These are phyloP conservation scores for Neosilurus mollespiculum DNA, from an alignment of 2,797 vertebrate genomes.

Conservation along the genomic window DNA sequence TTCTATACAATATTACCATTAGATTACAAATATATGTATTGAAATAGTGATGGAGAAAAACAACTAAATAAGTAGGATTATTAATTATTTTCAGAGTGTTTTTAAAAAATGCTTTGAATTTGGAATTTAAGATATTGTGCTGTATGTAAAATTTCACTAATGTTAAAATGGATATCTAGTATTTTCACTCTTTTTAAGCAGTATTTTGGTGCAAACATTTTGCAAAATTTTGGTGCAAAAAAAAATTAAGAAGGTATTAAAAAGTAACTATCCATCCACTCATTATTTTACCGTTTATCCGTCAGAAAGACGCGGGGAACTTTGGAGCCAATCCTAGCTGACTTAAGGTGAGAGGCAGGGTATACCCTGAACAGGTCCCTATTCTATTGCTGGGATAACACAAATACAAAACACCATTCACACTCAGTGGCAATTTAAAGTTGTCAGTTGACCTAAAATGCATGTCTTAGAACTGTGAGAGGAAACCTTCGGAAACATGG, in stretches of 20 bases:
- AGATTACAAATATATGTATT: neutral
- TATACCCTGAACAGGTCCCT: too few relatives aligned
- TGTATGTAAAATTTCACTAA: neutral
- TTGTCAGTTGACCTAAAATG: too few relatives aligned
- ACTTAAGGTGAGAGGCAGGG: too few relatives aligned
- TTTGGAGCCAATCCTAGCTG: too few relatives aligned
- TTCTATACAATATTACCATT: neutral
- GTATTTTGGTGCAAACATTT: neutral
- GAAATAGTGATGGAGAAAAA: neutral
- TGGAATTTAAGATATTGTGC: neutral
- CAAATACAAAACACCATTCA: too few relatives aligned
- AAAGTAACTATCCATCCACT: too few relatives aligned
- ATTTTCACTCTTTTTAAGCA: neutral
- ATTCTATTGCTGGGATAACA: too few relatives aligned
- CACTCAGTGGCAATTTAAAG: too few relatives aligned
- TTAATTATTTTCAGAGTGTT: neutral
- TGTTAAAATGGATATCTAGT: neutral
- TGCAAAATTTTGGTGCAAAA: neutral
- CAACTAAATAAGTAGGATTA: neutral
- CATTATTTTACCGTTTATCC: too few relatives aligned
- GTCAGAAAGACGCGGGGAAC: too few relatives aligned
- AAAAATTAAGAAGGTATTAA: neutral
- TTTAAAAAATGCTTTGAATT: neutral
- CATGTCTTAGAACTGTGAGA: too few relatives aligned
- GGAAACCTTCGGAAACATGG: too few relatives aligned